Conservation (phyloP, 2,797 vertebrate genomes). For the Ceyx erithaca region DNA sequence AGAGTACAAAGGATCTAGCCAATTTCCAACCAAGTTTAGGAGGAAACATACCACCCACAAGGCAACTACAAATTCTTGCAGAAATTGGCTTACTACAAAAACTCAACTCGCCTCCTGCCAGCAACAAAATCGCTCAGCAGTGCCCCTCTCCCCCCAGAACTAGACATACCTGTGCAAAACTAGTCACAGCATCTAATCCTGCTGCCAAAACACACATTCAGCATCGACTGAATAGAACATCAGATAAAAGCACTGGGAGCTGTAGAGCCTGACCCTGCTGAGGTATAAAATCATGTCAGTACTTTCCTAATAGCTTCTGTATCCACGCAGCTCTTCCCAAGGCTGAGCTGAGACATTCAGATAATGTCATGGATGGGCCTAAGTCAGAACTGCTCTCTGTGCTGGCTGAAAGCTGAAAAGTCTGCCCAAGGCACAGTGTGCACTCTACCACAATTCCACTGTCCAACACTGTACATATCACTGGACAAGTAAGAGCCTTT, state of each 20-base stretch:
- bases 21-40: not conserved
- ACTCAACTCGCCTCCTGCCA: not conserved
- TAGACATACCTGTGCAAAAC: not conserved
- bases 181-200: not conserved
- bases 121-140: not conserved
- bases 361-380: not conserved
- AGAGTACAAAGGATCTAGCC: not conserved
- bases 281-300: rapidly evolving
- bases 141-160: not conserved
- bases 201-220: not conserved
- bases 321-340: not conserved
- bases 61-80: not conserved
- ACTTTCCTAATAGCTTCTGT: not conserved
- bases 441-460: not conserved
- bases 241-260: not conserved
- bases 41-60: not conserved
- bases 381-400: not conserved
- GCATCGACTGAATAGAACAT: not conserved
- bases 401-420: not conserved
- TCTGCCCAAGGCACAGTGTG: not conserved
- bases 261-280: not conserved
- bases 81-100: not conserved
- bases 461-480: not conserved
- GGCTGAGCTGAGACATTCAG: not conserved
- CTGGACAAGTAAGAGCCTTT: not conserved